A percentile compares a stretch with the other conserved stretches of the same genome.
Conservation (phyloP, 2,797 vertebrate species). For the Brachyalestes nurse region DNA sequence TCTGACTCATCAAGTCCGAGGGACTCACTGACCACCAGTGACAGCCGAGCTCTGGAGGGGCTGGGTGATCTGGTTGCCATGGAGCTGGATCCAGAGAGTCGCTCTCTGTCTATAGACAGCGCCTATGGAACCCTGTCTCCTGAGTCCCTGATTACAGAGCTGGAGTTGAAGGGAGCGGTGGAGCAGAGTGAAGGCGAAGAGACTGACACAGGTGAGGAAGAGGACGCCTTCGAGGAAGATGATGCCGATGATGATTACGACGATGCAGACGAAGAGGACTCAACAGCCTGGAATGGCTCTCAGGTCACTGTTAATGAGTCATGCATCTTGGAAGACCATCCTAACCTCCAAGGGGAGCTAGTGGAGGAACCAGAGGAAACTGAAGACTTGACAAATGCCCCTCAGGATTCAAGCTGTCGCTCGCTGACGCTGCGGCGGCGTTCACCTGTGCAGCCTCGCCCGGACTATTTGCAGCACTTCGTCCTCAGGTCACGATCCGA, state of each 20-base stretch:
- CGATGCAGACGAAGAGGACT: conserved; percentile 53
- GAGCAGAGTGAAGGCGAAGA: conserved; percentile 72
- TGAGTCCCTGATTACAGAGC: conserved; percentile 74
- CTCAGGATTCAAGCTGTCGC: conserved; percentile 66
- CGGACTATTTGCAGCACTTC: conserved; percentile 65
- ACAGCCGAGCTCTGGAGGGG: conserved; percentile 19
- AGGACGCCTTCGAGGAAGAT: conserved; percentile 57
- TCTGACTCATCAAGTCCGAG: conserved; percentile 29
- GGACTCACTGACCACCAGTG: conserved; percentile 24
- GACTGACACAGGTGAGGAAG: conserved; percentile 69
- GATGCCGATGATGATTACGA: conserved; percentile 45
- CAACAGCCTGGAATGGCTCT: conserved; percentile 55
- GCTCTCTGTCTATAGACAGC: conserved; percentile 91
- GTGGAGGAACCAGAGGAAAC: conserved; percentile 58
- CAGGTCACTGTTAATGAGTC: conserved; percentile 59
- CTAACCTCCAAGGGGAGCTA: conserved; percentile 64
- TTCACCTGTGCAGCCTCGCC: conserved; percentile 77
- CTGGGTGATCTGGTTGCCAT: conserved; percentile 37
- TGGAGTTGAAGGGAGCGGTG: conserved; percentile 68
- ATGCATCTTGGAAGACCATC: conserved; percentile 29
- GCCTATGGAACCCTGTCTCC: conserved; percentile 94
- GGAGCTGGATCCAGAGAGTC: conserved; percentile 69
- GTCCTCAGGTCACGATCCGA: conserved; percentile 87
- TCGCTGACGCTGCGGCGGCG: conserved; percentile 79
- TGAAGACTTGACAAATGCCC: conserved; percentile 47